Conservation (phyloP, 2,797 vertebrate species). For the Vespertilio murinus region DNA sequence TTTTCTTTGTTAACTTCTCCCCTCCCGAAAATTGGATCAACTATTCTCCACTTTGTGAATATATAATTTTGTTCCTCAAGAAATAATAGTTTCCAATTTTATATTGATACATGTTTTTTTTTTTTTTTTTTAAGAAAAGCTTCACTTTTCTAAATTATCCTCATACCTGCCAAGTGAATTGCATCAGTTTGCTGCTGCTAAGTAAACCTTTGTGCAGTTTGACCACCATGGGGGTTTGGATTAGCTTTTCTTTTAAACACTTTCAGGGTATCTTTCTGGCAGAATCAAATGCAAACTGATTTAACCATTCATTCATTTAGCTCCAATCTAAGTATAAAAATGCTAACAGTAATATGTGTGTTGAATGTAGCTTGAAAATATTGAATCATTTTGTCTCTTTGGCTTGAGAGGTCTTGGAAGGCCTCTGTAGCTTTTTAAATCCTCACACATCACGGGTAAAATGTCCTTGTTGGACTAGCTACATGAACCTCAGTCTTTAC, state of each 20-base stretch:
- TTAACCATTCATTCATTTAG: background rate
- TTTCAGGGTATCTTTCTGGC: background rate
- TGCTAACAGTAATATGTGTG: background rate
- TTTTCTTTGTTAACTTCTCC: constrained; percentile 19
- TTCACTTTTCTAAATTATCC: constrained; percentile 1
- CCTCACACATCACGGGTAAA: background rate
- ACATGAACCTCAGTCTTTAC: background rate
- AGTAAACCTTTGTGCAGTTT: background rate
- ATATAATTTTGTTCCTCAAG: constrained; percentile 6
- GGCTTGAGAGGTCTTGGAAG: background rate
- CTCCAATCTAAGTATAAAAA: background rate
- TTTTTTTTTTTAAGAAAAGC: background rate
- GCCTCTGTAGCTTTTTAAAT: constrained; percentile 24
- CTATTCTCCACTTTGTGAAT: background rate
- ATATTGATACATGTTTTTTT: background rate
- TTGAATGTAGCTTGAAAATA: background rate
- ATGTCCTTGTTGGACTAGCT: background rate
- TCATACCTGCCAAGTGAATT: background rate
- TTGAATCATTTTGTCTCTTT: background rate
- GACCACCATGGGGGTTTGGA: background rate
- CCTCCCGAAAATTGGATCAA: background rate
- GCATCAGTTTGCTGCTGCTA: background rate
- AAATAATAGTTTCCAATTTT: background rate
- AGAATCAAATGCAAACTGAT: constrained; percentile 14
- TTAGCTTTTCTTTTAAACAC: background rate